A percentile compares a stretch with the other conserved stretches of the same genome.
Evolutionary conservation across 2,888 invertebrate species (phyloP).

Genomic region (Ceratothoa steindachneri): DNA sequence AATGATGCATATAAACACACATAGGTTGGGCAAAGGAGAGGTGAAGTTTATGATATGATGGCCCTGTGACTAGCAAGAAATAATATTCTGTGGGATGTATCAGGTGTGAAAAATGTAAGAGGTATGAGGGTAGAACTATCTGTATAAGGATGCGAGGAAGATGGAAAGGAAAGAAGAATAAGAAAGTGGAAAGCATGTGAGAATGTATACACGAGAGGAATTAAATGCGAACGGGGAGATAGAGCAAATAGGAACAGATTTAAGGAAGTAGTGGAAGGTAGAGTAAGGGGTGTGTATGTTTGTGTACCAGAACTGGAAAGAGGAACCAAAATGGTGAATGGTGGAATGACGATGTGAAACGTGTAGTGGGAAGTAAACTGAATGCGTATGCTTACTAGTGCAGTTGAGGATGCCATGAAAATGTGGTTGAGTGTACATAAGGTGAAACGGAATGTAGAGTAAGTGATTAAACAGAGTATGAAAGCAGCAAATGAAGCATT

Average conservation of each 20-base stretch:
- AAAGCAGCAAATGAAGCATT: too few species aligned
- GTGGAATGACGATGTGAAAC: too few species aligned
- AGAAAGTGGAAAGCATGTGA: neutral
- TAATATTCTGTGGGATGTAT: too few species aligned
- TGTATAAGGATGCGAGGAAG: neutral
- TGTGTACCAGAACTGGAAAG: too few species aligned
- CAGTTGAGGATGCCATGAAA: too few species aligned
- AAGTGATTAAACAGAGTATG: neutral
- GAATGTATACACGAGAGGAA: neutral
- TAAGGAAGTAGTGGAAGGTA: slow-evolving; percentile 10
- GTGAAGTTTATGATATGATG: neutral
- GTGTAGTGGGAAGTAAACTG: neutral
- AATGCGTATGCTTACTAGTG: too few species aligned
- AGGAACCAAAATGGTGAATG: too few species aligned
- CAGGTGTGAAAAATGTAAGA: neutral
- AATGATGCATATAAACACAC: too few species aligned
- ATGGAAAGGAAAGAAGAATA: neutral
- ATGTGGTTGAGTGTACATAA: too few species aligned
- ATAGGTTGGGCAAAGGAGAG: neutral
- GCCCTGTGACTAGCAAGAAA: neutral
- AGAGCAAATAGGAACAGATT: neutral
- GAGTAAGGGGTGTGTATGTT: neutral
- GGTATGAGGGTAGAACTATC: neutral
- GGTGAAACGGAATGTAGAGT: neutral
- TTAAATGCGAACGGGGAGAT: neutral